A percentile compares a stretch with the other conserved stretches of the same genome.
These are phyloP conservation scores for Anguilla megastoma DNA, from an alignment of 2,797 vertebrate genomes.

Conservation along the genomic window DNA sequence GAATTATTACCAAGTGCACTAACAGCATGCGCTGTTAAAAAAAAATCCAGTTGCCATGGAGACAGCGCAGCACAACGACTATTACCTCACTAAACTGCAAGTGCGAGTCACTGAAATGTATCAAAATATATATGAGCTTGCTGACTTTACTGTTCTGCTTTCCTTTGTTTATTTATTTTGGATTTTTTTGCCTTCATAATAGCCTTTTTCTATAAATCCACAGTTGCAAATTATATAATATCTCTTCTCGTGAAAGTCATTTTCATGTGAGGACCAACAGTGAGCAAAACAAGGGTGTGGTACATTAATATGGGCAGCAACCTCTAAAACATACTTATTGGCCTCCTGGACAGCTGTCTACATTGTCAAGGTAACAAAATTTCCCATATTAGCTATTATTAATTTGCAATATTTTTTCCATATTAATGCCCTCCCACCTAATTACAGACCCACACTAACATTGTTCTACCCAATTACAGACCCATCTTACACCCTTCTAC, in stretches of 20 bases:
- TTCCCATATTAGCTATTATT: background rate
- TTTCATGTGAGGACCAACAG: background rate
- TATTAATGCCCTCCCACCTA: background rate
- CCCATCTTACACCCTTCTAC: no score
- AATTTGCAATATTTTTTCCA: no score
- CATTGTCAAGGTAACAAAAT: background rate
- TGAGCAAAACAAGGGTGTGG: background rate
- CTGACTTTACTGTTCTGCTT: conserved; percentile 43
- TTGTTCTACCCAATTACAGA: no score
- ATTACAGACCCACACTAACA: no score
- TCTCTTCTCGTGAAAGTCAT: background rate
- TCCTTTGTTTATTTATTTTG: background rate
- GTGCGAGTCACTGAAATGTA: conserved; percentile 41
- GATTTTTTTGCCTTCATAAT: background rate
- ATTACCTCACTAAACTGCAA: conserved; percentile 43
- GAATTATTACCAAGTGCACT: conserved; percentile 49
- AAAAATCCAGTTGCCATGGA: conserved; percentile 72
- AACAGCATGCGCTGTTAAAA: conserved; percentile 63
- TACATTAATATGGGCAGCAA: background rate
- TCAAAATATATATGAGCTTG: conserved; percentile 43
- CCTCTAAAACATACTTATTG: background rate
- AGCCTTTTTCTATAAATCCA: background rate
- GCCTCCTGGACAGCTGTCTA: background rate
- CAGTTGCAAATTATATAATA: background rate
- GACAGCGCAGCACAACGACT: conserved; percentile 55